Percentiles rank a stretch among this genome's conserved stretches.
These are phyloP conservation scores for Chaenodraco wilsoni DNA, from an alignment of 2,797 vertebrate species.

Conservation along the genomic window DNA sequence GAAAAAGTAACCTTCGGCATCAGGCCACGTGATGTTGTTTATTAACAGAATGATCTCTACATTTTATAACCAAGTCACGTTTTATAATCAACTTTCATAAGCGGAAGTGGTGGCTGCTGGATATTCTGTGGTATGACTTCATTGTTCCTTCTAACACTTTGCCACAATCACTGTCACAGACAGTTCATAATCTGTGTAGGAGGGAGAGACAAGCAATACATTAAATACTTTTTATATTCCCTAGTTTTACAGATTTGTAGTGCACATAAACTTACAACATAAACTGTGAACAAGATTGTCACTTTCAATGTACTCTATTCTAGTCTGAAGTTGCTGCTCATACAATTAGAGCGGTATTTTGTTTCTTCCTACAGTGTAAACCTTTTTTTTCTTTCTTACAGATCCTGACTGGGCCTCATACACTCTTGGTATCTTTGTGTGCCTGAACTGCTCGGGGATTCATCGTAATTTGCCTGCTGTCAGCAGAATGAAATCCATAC, in stretches of 20 bases:
- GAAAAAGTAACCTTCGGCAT: background rate
- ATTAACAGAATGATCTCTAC: conserved; percentile 10
- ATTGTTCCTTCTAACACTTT: conserved; percentile 57
- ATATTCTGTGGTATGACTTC: conserved; percentile 26
- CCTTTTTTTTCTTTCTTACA: conserved; percentile 58
- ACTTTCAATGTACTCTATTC: background rate
- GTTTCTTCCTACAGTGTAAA: conserved; percentile 6
- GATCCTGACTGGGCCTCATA: conserved; percentile 93
- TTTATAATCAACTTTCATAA: conserved; percentile 12
- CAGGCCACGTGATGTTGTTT: conserved; percentile 6
- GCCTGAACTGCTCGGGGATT: conserved; percentile 90
- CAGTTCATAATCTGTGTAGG: background rate
- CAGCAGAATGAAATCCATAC: conserved; percentile 91
- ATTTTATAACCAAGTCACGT: conserved; percentile 12
- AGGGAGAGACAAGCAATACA: background rate
- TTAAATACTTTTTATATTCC: background rate
- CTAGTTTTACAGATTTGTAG: background rate
- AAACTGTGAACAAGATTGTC: background rate
- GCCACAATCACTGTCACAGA: background rate
- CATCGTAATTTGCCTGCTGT: conserved; percentile 88
- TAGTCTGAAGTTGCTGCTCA: background rate
- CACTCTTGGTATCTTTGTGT: conserved; percentile 91
- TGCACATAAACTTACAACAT: background rate
- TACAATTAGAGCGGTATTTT: background rate
- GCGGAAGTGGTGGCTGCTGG: conserved; percentile 57